Base-by-base conservation (phyloP, 2,797 vertebrate genomes). In the Semotilus atromaculatus region DNA sequence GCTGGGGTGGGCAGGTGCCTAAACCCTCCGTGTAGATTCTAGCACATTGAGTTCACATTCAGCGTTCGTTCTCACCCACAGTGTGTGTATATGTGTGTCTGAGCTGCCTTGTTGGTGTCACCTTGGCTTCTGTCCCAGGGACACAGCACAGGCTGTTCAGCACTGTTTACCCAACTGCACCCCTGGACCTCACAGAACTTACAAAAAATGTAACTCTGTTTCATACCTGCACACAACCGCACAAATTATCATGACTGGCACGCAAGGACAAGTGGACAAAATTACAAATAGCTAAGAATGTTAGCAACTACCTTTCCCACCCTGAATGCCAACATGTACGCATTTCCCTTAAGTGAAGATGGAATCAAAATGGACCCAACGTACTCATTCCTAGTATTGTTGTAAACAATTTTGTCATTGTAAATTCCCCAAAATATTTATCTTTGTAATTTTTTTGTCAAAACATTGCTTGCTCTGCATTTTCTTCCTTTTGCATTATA, bases 111-210 rank as follows among this genome's bases (percentile, higher is more conserved):
- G 68, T 86, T 80, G 83, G 53, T 82, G 83, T 55, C 74, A 85
- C 48, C 71, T 81, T 89, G 89, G 84, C 80, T 87, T 83, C 43
- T n/a, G 45, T 82, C 86, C 89, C 82, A 85, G 77, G 67, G 45
- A 79, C 75, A 62, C 80, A 38, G 68, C 81, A 26, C 79, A 73
- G n/a, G 71, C 55, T 76, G 70, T 72, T 81, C 76, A 18, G 40
- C 26, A n/a, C 60, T 90, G 89, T 81, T 89, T 91, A 79, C 84
- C 79, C 79, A 85, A 66, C 68, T 84, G 71, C 40, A 34, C 80
- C 85, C 77, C 40, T 29, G 21, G 62, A 72, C 66, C 76, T 83
- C 81, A 86, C 84, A 80, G 77, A 82, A 75, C 82, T 82, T 40
- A 62, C 51, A 53, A 21, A 84, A 85, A 81, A 84, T 81, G 38